Conservation (phyloP, 2,888 invertebrate species). For the Troides aeacus region DNA sequence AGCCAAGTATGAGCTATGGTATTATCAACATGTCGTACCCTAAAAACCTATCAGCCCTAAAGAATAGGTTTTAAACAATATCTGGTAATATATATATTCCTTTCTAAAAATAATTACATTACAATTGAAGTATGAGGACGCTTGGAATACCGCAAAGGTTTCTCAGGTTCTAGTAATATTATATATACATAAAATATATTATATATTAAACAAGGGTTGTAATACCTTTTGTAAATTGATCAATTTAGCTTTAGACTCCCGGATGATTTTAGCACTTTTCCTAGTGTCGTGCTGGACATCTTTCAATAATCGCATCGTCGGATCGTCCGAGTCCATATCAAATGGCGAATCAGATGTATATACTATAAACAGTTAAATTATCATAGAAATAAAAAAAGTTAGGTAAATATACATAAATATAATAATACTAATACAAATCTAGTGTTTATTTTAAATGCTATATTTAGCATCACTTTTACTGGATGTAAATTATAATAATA, state of each 20-base stretch:
- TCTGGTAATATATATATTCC: too few species aligned
- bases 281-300: constrained; percentile 61
- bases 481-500: not conserved
- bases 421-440: too few species aligned
- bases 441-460: too few species aligned
- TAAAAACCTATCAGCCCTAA: too few species aligned
- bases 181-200: not conserved
- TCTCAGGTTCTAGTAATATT: not conserved
- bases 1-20: too few species aligned
- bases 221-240: constrained; percentile 59
- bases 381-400: not conserved
- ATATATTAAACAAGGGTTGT: not conserved
- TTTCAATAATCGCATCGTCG: constrained; percentile 52
- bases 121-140: not conserved
- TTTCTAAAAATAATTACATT: too few species aligned
- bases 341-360: constrained; percentile 38
- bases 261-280: constrained; percentile 59
- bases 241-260: constrained; percentile 58
- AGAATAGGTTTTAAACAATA: too few species aligned
- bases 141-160: not conserved
- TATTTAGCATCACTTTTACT: too few species aligned
- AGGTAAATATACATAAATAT: too few species aligned
- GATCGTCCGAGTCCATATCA: constrained; percentile 43
- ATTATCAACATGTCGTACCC: too few species aligned
- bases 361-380: not conserved